Evolutionary conservation across 1,140 invertebrate genomes (phyloP).

Genomic region (Tribolium castaneum): DNA sequence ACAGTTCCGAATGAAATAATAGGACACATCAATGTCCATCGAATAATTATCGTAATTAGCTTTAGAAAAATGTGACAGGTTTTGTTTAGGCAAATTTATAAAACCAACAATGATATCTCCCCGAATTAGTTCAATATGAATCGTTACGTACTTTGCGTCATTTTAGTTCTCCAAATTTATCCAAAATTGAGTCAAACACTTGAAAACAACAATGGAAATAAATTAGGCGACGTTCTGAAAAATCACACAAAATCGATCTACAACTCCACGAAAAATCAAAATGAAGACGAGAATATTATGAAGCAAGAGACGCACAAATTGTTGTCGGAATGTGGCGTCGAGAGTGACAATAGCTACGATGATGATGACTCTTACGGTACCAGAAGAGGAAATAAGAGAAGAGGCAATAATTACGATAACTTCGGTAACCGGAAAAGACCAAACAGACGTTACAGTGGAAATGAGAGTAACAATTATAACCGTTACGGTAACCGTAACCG

Average conservation of each 20-base stretch:
- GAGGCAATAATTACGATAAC: conserved; percentile 16
- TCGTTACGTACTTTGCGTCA: neutral
- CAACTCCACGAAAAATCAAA: conserved; percentile 24
- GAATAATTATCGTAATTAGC: conserved; percentile 2
- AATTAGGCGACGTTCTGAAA: conserved; percentile 39
- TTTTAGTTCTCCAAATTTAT: neutral
- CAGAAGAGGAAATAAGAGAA: neutral
- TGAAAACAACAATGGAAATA: conserved; percentile 41
- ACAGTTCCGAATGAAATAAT: conserved; percentile 28
- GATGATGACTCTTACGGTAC: conserved; percentile 36
- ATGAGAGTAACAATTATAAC: conserved; percentile 21
- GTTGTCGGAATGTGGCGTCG: conserved; percentile 44
- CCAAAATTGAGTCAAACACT: neutral
- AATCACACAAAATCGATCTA: conserved; percentile 20
- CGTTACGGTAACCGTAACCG: conserved; percentile 34
- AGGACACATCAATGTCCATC: conserved; percentile 12
- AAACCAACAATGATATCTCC: neutral
- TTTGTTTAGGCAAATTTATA: conserved; percentile 20
- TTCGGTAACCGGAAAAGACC: neutral
- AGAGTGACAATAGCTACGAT: conserved; percentile 39
- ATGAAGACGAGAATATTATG: conserved; percentile 39
- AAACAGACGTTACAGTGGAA: neutral
- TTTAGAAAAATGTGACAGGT: neutral
- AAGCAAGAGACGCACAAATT: conserved; percentile 45
- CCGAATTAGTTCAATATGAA: conserved; percentile 14